Conservation (phyloP, 1,140 invertebrate genomes). For the Pomacea maculata region DNA sequence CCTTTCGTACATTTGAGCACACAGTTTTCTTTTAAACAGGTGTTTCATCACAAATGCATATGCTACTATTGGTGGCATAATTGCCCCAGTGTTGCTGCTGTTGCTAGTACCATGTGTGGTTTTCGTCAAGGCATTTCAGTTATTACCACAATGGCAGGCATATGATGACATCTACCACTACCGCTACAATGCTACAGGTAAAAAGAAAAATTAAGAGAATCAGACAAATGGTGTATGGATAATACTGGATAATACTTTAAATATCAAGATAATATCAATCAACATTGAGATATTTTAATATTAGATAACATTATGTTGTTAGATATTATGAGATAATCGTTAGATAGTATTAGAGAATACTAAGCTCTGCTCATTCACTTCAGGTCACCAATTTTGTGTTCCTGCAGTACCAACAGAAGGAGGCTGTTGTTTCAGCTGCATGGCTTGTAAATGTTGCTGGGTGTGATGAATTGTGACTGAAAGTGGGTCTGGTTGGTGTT, state of each 20-base stretch:
- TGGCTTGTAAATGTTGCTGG: background rate
- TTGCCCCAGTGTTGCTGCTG: slow-evolving; percentile 52
- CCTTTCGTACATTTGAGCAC: too few species aligned
- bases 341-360: background rate
- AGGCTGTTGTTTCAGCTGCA: background rate
- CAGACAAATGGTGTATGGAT: too few species aligned
- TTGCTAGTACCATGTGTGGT: slow-evolving; percentile 51
- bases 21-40: slow-evolving; percentile 28
- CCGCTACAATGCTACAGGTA: slow-evolving; percentile 59
- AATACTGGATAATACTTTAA: background rate
- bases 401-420: background rate
- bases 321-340: too few species aligned
- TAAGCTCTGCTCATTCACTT: background rate
- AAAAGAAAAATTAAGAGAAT: background rate
- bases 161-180: slow-evolving; percentile 63
- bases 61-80: slow-evolving; percentile 56
- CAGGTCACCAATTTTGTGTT: background rate
- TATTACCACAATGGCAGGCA: slow-evolving; percentile 59
- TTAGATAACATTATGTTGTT: background rate
- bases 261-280: background rate
- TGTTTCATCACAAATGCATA: slow-evolving; percentile 62
- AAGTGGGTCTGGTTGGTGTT: background rate
- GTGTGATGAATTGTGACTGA: background rate
- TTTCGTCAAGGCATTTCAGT: slow-evolving; percentile 59
- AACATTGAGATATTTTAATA: background rate